Evolutionary conservation across 2,888 invertebrate genomes (phyloP).

Genomic region (Fissipunctia ypsillon): DNA sequence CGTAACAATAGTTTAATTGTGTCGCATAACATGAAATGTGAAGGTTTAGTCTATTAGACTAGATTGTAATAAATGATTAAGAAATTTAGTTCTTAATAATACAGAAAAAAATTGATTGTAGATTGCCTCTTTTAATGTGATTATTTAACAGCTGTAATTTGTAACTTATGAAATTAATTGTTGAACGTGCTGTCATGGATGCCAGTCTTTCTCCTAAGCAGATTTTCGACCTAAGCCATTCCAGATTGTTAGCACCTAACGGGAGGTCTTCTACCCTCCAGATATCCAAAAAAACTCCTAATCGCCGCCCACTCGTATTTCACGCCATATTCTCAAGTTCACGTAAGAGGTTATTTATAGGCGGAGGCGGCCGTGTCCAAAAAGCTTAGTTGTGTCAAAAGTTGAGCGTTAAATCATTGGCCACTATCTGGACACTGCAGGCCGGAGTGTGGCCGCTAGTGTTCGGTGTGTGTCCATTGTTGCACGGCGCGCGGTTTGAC

Average conservation of each 20-base stretch:
- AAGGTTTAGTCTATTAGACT: too few relatives aligned
- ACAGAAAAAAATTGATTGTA: too few relatives aligned
- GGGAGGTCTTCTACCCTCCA: conserved; percentile 15
- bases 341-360: conserved; percentile 90
- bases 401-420: conserved; percentile 93
- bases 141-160: too few relatives aligned
- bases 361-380: conserved; percentile 88
- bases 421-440: conserved; percentile 92
- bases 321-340: conserved; percentile 80
- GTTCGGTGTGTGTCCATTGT: conserved; percentile 73
- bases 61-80: too few relatives aligned
- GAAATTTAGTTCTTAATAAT: too few relatives aligned
- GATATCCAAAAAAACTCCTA: conserved; percentile 42
- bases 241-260: neutral
- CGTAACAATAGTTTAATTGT: too few relatives aligned
- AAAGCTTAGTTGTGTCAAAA: conserved; percentile 92
- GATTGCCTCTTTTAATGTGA: too few relatives aligned
- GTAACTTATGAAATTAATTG: too few relatives aligned
- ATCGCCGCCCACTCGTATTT: conserved; percentile 71
- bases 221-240: neutral
- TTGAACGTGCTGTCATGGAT: too few relatives aligned
- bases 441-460: conserved; percentile 90
- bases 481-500: conserved; percentile 33
- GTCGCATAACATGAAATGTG: too few relatives aligned
- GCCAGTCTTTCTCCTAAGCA: too few relatives aligned